Evolutionary conservation across 2,888 invertebrate species (phyloP), one percentile per base, ranked within the genome.

Genomic region (Lymantria dispar): DNA sequence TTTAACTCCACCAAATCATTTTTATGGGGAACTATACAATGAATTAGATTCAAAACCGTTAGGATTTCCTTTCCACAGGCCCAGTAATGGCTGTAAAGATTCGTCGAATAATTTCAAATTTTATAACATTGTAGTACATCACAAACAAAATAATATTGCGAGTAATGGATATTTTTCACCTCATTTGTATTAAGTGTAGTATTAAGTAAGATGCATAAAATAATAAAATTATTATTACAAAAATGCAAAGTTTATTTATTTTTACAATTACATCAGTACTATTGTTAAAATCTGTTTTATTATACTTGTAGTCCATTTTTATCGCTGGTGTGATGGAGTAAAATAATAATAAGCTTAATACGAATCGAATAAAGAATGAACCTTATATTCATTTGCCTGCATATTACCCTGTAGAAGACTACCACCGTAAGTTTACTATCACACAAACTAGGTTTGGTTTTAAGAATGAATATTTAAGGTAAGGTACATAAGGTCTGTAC

Each of bases 11-110:
- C 63, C 69, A 5, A 69, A 58, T 8, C 73, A 59, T 41, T 66
- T 71, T 45, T 81, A 80, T 47, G 71, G 62, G 36, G 62, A 67
- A 47, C 52, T 78, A n/a, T 63, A 64, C 8, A 57, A 65, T 45
- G 76, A 80, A 47, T 50, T 73, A 7, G 85, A 87, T 59, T 66
- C 65, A 10, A 83, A 79, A 53, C 87, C 88, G 8, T 57, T 88
- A 44, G 90, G 90, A 3, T 90, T 87, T 70, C 90, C 90, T n/a
- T 89, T 90, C 42, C 82, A 90, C 50, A 82, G 83, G 57, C 70
- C 70, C 65, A 72, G 76, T 13, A 48, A 52, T 37, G 63, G 73
- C 12, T 69, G 68, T 38, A 76, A 75, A 36, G 56, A 68, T 9
- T 53, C 55, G 37, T 74, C 72, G 11, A 64, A 61, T 45, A 90